Conservation (phyloP, 2,888 invertebrate species). For the Tetragonisca angustula region DNA sequence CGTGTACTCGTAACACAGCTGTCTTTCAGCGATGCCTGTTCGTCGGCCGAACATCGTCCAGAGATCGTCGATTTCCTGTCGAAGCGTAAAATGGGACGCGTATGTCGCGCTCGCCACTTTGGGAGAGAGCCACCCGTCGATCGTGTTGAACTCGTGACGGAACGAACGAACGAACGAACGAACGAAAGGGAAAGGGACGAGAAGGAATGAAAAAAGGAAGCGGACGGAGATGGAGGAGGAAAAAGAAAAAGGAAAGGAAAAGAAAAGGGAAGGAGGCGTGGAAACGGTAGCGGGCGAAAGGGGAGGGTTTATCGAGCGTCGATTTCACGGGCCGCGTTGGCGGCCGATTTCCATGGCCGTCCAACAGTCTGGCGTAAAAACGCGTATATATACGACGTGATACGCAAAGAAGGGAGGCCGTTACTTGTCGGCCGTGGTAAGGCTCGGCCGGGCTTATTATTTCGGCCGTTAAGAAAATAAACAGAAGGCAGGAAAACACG, state of each 20-base stretch:
- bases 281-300: neutral
- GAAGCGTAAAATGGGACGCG: slow-evolving; percentile 20
- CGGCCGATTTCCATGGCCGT: slow-evolving; percentile 43
- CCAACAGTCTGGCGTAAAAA: slow-evolving; percentile 43
- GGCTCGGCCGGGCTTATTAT: slow-evolving; percentile 75
- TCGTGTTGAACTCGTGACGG: neutral
- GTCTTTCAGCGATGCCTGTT: slow-evolving; percentile 25
- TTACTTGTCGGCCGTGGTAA: slow-evolving; percentile 51
- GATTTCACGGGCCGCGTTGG: slow-evolving; percentile 17
- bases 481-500: slow-evolving; percentile 75
- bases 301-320: neutral
- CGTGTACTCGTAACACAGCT: slow-evolving; percentile 36
- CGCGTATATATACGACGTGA: slow-evolving; percentile 17
- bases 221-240: neutral
- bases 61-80: slow-evolving; percentile 55
- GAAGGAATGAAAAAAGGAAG: neutral
- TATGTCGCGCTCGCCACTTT: neutral
- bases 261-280: neutral
- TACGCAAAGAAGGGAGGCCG: slow-evolving; percentile 40
- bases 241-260: neutral
- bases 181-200: neutral
- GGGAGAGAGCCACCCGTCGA: neutral
- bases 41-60: neutral
- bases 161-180: neutral
- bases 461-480: slow-evolving; percentile 82